A percentile compares a stretch with the other conserved stretches of the same genome.
Evolutionary conservation across 1,140 invertebrate species (phyloP).

Genomic region (Dendroctonus valens): DNA sequence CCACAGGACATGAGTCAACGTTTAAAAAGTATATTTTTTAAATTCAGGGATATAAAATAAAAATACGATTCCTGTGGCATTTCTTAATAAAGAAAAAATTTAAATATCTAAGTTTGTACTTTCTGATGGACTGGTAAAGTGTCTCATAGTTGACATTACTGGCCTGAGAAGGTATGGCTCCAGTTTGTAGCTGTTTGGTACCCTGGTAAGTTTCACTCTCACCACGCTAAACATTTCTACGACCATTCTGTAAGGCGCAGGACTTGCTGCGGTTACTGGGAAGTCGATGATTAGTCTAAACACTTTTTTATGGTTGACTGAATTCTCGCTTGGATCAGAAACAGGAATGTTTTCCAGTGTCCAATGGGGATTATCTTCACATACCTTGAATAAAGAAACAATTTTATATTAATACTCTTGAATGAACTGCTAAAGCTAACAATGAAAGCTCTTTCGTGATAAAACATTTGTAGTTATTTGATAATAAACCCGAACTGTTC

Average conservation of each 20-base stretch:
- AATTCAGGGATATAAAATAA: no score
- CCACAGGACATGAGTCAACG: no score
- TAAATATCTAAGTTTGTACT: no score
- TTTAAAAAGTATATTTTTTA: no score
- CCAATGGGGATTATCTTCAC: conserved; percentile 25
- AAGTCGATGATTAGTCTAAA: conserved; percentile 35
- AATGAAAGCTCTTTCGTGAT: neutral
- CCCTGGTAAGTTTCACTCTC: conserved; percentile 36
- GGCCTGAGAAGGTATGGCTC: conserved; percentile 39
- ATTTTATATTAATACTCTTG: neutral
- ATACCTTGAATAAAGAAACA: conserved; percentile 24
- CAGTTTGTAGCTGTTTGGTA: conserved; percentile 38
- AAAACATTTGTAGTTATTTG: neutral
- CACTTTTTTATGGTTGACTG: conserved; percentile 32
- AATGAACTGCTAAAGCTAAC: neutral
- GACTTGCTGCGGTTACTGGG: conserved; percentile 27
- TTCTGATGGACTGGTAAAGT: no score
- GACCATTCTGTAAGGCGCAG: conserved; percentile 15
- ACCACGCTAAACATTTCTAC: conserved; percentile 40
- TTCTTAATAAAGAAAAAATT: no score
- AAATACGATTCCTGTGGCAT: no score
- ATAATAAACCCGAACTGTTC: neutral
- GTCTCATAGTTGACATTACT: neutral
- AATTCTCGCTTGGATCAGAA: neutral
- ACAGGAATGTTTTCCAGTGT: conserved; percentile 22